These are phyloP conservation scores for Chloroclysta siterata DNA, from an alignment of 2,888 invertebrate species.

Conservation along the genomic window DNA sequence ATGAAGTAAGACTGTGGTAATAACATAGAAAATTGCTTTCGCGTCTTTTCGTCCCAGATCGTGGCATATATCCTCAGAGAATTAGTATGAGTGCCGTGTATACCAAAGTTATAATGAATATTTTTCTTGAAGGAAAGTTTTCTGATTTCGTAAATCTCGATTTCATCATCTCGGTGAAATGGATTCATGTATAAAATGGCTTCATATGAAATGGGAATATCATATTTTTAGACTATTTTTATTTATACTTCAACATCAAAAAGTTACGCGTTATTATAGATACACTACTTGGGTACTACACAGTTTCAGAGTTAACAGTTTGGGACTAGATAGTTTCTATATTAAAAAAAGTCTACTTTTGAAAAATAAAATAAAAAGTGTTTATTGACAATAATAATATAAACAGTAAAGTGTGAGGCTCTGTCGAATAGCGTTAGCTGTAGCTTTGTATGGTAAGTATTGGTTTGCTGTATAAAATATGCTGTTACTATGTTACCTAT, in stretches of 20 bases:
- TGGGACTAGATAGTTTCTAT: too few species aligned
- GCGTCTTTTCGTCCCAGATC: conserved; percentile 35
- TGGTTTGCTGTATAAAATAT: too few species aligned
- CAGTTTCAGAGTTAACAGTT: too few species aligned
- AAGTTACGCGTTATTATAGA: too few species aligned
- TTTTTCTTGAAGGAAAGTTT: conserved; percentile 58
- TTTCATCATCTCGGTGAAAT: conserved; percentile 41
- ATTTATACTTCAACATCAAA: conserved; percentile 2
- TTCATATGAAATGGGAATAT: conserved; percentile 9
- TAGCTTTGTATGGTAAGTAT: too few species aligned
- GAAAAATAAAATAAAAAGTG: too few species aligned
- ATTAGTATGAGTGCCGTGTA: conserved; percentile 42
- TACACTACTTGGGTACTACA: too few species aligned
- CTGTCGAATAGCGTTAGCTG: too few species aligned
- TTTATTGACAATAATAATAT: too few species aligned
- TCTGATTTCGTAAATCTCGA: conserved; percentile 53
- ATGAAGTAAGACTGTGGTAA: conserved; percentile 41
- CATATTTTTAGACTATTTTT: conserved; percentile 17
- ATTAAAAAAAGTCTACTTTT: too few species aligned
- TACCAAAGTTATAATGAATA: conserved; percentile 59
- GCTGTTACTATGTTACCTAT: too few species aligned
- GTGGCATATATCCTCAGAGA: conserved; percentile 40
- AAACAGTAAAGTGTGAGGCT: too few species aligned
- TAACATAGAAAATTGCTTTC: conserved; percentile 47
- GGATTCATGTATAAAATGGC: conserved; percentile 22